These are phyloP conservation scores for Montipora efflorescens DNA, from an alignment of 64 coral and sea anemone genomes.

Conservation along the genomic window DNA sequence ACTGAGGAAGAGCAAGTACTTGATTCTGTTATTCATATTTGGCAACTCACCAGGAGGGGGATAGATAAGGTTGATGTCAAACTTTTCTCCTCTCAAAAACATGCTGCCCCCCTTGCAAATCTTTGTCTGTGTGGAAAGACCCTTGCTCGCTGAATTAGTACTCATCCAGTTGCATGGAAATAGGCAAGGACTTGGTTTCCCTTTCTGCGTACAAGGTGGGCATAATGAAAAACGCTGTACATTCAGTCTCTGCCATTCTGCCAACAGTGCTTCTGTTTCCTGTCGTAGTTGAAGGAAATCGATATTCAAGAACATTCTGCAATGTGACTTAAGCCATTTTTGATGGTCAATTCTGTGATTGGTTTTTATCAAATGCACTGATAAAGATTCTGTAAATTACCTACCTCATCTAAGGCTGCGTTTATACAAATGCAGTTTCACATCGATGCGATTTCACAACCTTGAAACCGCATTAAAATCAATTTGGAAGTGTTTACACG, in stretches of 20 bases:
- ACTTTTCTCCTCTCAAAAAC: not conserved
- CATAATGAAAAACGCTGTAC: conserved; percentile 50
- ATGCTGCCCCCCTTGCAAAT: not conserved
- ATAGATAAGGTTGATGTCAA: conserved; percentile 16
- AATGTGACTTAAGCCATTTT: too few relatives aligned
- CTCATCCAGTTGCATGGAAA: conserved; percentile 64
- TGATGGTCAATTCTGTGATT: too few relatives aligned
- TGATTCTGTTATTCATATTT: not conserved
- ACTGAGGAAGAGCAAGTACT: not conserved
- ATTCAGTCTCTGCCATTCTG: conserved; percentile 51
- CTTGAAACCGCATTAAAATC: too few relatives aligned
- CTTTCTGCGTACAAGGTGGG: conserved; percentile 33
- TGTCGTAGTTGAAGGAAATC: not conserved
- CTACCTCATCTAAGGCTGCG: too few relatives aligned
- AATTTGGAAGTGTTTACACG: too few relatives aligned
- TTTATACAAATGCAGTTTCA: too few relatives aligned
- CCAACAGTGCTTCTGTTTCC: conserved; percentile 55
- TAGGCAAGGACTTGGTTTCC: conserved; percentile 15
- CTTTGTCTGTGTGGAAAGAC: not conserved
- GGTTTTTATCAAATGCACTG: too few relatives aligned
- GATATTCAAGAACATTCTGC: not conserved
- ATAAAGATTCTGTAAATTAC: too few relatives aligned
- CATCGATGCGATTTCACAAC: too few relatives aligned
- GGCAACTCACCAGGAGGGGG: conserved; percentile 23
- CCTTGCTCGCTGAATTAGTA: not conserved